Evolutionary conservation across 2,797 vertebrate species (phyloP).

Genomic region (Protosalanx chinensis): DNA sequence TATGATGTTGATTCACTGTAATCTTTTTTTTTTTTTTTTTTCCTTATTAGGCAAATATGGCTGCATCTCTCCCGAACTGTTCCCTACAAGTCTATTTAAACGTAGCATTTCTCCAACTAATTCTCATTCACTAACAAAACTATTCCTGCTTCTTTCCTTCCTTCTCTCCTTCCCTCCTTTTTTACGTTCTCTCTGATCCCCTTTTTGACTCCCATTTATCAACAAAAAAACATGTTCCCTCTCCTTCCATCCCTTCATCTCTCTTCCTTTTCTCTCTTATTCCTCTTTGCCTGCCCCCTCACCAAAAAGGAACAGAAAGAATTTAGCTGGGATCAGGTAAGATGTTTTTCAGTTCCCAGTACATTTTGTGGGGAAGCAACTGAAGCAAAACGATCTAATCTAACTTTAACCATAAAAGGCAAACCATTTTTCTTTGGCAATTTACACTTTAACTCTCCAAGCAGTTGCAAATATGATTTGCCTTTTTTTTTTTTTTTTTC

Average conservation of each 20-base stretch:
- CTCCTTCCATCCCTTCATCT: slow-evolving; percentile 33
- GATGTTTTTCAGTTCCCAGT: slow-evolving; percentile 16
- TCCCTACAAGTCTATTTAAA: slow-evolving; percentile 64
- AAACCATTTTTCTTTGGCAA: too few relatives aligned
- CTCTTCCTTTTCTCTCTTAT: slow-evolving; percentile 24
- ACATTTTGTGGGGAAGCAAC: neutral
- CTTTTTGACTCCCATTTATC: slow-evolving; percentile 31
- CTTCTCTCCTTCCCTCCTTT: slow-evolving; percentile 33
- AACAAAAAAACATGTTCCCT: slow-evolving; percentile 38
- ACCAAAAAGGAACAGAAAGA: slow-evolving; percentile 71
- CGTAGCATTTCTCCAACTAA: slow-evolving; percentile 66
- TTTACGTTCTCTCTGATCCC: slow-evolving; percentile 15
- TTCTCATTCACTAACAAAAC: slow-evolving; percentile 69
- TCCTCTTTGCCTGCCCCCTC: slow-evolving; percentile 23
- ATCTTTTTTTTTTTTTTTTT: slow-evolving; percentile 60
- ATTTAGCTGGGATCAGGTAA: slow-evolving; percentile 78
- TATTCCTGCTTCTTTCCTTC: slow-evolving; percentile 59
- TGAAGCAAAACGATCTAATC: too few relatives aligned
- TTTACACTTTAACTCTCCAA: too few relatives aligned
- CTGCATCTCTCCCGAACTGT: slow-evolving; percentile 59
- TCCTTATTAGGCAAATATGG: slow-evolving; percentile 68
- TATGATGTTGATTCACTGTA: slow-evolving; percentile 48
- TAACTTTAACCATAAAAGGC: too few relatives aligned
- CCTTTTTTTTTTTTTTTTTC: too few relatives aligned
- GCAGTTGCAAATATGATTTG: too few relatives aligned